phyloP scores from a whole-genome alignment of 2,113 vertebrate species.

The Perca flavescens region DNA sequence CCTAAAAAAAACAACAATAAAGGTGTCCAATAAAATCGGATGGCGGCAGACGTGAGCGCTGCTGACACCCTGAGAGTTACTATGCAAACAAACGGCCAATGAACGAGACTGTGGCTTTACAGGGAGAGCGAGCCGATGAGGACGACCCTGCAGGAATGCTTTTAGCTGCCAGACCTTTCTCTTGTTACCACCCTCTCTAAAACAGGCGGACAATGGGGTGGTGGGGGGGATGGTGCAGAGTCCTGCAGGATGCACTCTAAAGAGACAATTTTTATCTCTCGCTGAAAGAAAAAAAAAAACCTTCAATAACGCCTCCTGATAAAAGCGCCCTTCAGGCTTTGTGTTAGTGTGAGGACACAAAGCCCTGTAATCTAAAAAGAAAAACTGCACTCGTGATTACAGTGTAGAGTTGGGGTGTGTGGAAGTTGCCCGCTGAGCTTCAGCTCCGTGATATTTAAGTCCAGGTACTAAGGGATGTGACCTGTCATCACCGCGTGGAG shows the following conservation, averaged over 20 bases:
- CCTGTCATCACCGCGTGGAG: slow-evolving; percentile 6
- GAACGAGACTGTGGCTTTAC: slow-evolving; percentile 29
- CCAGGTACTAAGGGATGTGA: slow-evolving; percentile 7
- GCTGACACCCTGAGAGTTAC: slow-evolving; percentile 20
- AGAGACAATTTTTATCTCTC: slow-evolving; percentile 36
- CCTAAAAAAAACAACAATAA: slow-evolving; percentile 43
- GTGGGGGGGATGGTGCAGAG: background rate
- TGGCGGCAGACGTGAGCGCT: background rate
- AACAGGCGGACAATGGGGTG: background rate
- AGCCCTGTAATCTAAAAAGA: slow-evolving; percentile 37
- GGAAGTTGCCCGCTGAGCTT: slow-evolving; percentile 32
- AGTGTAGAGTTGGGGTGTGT: slow-evolving; percentile 9
- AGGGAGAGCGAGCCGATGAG: slow-evolving; percentile 4
- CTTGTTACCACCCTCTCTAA: slow-evolving; percentile 24
- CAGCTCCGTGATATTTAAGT: slow-evolving; percentile 10
- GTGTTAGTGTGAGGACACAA: background rate
- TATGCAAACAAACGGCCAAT: slow-evolving; percentile 18
- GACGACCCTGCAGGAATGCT: slow-evolving; percentile 44
- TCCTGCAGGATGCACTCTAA: slow-evolving; percentile 37
- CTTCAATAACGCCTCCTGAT: slow-evolving; percentile 38
- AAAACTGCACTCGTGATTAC: slow-evolving; percentile 17
- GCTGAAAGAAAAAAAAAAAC: background rate
- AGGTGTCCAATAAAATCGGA: slow-evolving; percentile 59
- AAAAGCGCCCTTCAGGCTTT: slow-evolving; percentile 42
- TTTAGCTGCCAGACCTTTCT: slow-evolving; percentile 37